Percentiles rank a stretch among this genome's conserved stretches.
Conservation (phyloP, 1,140 invertebrate genomes). For the Monochamus saltuarius region DNA sequence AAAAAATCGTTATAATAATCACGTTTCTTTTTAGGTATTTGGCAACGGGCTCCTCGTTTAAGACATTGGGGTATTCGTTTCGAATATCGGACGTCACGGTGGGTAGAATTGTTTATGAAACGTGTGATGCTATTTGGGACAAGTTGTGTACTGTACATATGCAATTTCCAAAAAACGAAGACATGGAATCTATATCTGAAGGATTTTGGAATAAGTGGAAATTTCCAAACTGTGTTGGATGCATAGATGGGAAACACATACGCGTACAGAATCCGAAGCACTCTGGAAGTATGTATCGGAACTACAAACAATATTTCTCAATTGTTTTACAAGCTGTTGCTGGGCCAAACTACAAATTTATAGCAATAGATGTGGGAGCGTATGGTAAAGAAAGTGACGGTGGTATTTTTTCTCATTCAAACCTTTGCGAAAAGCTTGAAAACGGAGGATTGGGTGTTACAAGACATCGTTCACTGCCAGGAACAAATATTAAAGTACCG, state of each 20-base stretch:
- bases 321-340: conserved; percentile 54
- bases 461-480: conserved; percentile 1
- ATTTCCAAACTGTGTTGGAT: conserved; percentile 48
- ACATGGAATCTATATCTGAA: conserved; percentile 43
- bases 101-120: conserved; percentile 39
- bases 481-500: conserved; percentile 22
- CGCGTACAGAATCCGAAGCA: conserved; percentile 40
- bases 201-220: conserved; percentile 43
- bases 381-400: conserved; percentile 51
- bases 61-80: conserved; percentile 11
- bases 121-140: conserved; percentile 46
- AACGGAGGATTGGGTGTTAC: conserved; percentile 8
- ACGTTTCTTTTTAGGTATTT: conserved; percentile 16
- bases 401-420: conserved; percentile 35
- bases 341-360: conserved; percentile 54
- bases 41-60: conserved; percentile 12
- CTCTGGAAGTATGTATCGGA: conserved; percentile 49
- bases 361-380: conserved; percentile 51
- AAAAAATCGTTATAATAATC: no score
- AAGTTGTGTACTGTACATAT: conserved; percentile 32
- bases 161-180: conserved; percentile 41
- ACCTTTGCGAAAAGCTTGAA: conserved; percentile 13
- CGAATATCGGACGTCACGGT: conserved; percentile 31
- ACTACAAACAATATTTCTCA: no score
- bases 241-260: conserved; percentile 53